Evolutionary conservation across 2,113 vertebrate species (phyloP).

Genomic region (Neodontobutis hainanensis): DNA sequence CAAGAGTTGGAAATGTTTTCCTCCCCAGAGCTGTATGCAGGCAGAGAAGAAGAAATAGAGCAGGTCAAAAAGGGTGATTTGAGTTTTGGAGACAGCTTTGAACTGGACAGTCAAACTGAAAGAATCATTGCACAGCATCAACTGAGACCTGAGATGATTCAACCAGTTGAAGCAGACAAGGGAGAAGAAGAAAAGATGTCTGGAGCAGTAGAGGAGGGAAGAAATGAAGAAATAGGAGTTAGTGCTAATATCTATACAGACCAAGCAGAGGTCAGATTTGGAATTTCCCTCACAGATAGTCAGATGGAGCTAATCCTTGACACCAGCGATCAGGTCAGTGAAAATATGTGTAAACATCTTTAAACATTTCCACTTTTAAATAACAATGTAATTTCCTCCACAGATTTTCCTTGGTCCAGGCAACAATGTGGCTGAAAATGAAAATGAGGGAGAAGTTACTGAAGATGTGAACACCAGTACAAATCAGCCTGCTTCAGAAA

Average conservation of each 20-base stretch:
- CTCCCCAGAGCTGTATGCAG: slow-evolving; percentile 74
- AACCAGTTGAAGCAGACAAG: not conserved
- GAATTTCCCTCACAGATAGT: slow-evolving; percentile 89
- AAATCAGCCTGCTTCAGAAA: slow-evolving; percentile 65
- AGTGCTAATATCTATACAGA: not conserved
- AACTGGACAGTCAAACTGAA: slow-evolving; percentile 91
- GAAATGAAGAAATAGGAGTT: slow-evolving; percentile 11
- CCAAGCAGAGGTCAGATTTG: slow-evolving; percentile 58
- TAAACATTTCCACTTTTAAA: not conserved
- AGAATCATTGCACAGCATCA: slow-evolving; percentile 82
- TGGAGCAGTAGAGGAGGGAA: not conserved
- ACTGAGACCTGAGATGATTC: not conserved
- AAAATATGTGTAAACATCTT: not conserved
- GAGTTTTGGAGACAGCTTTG: slow-evolving; percentile 91
- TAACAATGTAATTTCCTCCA: slow-evolving; percentile 12
- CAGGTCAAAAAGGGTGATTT: slow-evolving; percentile 59
- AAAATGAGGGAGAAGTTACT: slow-evolving; percentile 16
- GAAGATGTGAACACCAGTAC: not conserved
- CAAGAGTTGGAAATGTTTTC: slow-evolving; percentile 56
- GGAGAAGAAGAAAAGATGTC: slow-evolving; percentile 13
- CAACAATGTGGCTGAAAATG: slow-evolving; percentile 15
- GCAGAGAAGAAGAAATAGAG: slow-evolving; percentile 63
- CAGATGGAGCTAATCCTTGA: slow-evolving; percentile 89
- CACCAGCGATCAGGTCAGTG: slow-evolving; percentile 81
- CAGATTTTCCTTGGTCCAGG: slow-evolving; percentile 47